Evolutionary conservation across 2,113 vertebrate species (phyloP), one percentile per base, ranked within the genome.

Genomic region (Vulpes ferrilata): DNA sequence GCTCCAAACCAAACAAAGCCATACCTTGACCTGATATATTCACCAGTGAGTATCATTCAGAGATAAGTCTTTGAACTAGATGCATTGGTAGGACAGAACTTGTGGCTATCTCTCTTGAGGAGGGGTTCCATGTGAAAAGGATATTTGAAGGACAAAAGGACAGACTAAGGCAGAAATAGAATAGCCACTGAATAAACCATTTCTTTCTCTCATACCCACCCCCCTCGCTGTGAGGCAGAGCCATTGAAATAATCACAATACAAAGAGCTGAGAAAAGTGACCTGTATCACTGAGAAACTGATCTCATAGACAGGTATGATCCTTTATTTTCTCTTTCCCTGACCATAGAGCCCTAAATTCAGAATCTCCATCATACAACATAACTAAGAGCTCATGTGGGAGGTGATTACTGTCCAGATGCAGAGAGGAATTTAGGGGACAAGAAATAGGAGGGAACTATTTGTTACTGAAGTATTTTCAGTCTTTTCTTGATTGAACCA

Each of bases 401-500:
- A 76, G 80, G 19, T 7, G 27, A 12, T 15, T 73, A 35, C 22
- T 73, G 20, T 35, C 7, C 59, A 76, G 32, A 65, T 16, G 3
- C 76, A 94, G 17, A 74, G 55, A 71, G 13, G 35, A 57, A 7
- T 32, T 1, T 59, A 10, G 23, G 30, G 27, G 60, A 69, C 4
- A 76, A 96, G 67, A 60, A 83, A 95, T 43, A 62, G 27, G 32
- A 62, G 6, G 27, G 12, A 48, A 22, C 11, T 55, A 7, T 82
- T 87, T 82, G 48, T 67, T 82, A 38, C 20, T 60, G 10, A 1
- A 76, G 67, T 38, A 67, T 74, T 85, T 30, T 0, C 69, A 85
- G 25, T 48, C 13, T 7, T 84, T 71, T 95, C n/a, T 74, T 84
- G 11, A 84, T 27, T 92, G 20, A 97, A 89, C 88, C 20, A 67